Evolutionary conservation across 2,888 invertebrate species (phyloP), one percentile per base, ranked within the genome.

Genomic region (Bedellia somnulentella): DNA sequence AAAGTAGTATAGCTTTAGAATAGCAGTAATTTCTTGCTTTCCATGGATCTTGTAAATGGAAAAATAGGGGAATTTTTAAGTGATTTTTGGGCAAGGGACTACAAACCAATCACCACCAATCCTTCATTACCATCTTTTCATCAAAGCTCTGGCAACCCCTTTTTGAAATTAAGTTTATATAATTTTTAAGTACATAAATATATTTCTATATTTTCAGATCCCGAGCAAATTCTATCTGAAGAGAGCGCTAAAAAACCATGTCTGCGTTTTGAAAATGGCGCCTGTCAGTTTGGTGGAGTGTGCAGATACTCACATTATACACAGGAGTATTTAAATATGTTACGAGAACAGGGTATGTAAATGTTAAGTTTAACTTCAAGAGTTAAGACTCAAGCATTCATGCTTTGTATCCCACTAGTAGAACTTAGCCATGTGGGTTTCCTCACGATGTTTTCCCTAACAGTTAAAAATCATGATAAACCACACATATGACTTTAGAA

Each of bases 221-320:
- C 83, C 9, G 78, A 79, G 44, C 78, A 77, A 10, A 78, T 85
- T 42, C 52, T 86, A 36, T 49, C 58, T 15, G 86, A 87, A 46
- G 87, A 87, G 51, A 57, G 59, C 5, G 43, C 44, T 1, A 88
- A 87, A 55, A 80, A 76, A 25, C 80, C 80, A 3, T 87, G 87
- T 44, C 57, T 68, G 29, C 66, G 80, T 37, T 84, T 79, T 49
- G 51, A 68, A 5, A 73, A 59, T 15, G 84, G 84, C 5, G 66
- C 78, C 17, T 88, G 88, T 43, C 67, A 75, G 9, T 88, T 83
- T 62, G 85, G 83, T 10, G 64, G 67, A 2, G 75, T 78, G 30
- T 88, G 88, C 45, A 80, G 80, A 44, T 86, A 78, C 47, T 83
- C 85, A 1, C 88, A 88, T 52, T 85, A 84, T 32, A 77, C 78